Conservation (phyloP, 1,140 invertebrate species). For the Episyrphus balteatus region DNA sequence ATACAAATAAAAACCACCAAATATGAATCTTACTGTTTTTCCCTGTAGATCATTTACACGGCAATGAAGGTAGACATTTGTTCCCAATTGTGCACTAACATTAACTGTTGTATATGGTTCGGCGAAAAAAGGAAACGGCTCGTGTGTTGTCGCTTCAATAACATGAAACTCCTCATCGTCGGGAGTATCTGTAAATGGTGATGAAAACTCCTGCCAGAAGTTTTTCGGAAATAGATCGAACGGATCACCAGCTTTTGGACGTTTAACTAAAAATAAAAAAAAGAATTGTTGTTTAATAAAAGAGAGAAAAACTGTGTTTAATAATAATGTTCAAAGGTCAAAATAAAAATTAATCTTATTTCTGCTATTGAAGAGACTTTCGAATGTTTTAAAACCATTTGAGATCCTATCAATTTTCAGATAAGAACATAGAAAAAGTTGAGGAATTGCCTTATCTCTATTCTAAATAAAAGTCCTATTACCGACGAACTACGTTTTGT, state of each 20-base stretch:
- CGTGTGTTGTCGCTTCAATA: slow-evolving; percentile 41
- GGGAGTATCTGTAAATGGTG: slow-evolving; percentile 44
- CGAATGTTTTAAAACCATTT: too few relatives aligned
- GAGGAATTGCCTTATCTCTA: too few relatives aligned
- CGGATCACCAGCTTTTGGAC: slow-evolving; percentile 33
- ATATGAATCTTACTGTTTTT: slow-evolving; percentile 50
- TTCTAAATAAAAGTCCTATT: too few relatives aligned
- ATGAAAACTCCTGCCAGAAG: slow-evolving; percentile 49
- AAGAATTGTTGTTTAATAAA: background rate
- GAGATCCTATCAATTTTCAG: too few relatives aligned
- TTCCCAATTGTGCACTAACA: slow-evolving; percentile 55
- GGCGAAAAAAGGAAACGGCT: slow-evolving; percentile 52
- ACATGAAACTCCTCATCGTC: slow-evolving; percentile 33
- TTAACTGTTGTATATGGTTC: slow-evolving; percentile 47
- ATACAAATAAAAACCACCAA: background rate
- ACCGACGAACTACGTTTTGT: too few relatives aligned
- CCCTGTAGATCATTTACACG: slow-evolving; percentile 59
- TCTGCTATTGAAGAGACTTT: too few relatives aligned
- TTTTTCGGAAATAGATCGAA: slow-evolving; percentile 41
- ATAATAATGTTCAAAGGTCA: too few relatives aligned
- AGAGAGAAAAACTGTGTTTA: too few relatives aligned
- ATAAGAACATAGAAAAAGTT: too few relatives aligned
- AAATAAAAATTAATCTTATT: too few relatives aligned
- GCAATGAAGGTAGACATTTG: slow-evolving; percentile 55
- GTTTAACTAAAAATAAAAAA: slow-evolving; percentile 22